Base-by-base conservation (phyloP, 2,888 invertebrate genomes). In the Drosophila rellima region DNA sequence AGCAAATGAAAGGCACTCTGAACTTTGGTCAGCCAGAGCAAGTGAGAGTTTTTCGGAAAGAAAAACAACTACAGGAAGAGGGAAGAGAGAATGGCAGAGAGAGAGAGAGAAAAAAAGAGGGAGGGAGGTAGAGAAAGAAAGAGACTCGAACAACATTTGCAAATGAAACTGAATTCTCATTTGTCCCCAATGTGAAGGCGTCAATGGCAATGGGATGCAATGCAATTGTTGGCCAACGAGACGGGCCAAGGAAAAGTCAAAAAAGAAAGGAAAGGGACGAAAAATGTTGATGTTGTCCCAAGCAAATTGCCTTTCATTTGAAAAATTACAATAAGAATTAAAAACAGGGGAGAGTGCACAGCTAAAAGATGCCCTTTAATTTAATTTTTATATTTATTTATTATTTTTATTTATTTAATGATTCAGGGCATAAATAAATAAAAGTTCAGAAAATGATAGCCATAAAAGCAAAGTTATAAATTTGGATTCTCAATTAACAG, bases 151-250 rank as follows among this genome's bases (percentile, higher is more conserved):
- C 48, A 63, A 56, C 61, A 78, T 69, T 76, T 78, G 78, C 68
- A 78, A 76, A 78, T 76, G 65, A 76, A 76, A 73, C 76, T 65
- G 69, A 76, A 73, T 78, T 78, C 48, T 65, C 74, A 78, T 75
- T 75, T 67, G n/a, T 55, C 61, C 17, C 3, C 62, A 57, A 72
- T 52, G 63, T 54, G 64, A 61, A 65, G 73, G 59, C 64, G 48
- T 77, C 56, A 61, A 54, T 60, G 61, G 55, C 55, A 65, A 47
- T 23, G 44, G 17, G 7, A 2, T 17, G 37, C 15, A 39, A 45
- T 65, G 64, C 47, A 51, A 40, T 45, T 45, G 45, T 62, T 60
- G 52, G 50, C 31, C 26, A 26, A 26, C 26, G 26, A 26, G 7
- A 26, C 26, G 26, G 26, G 26, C 26, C 26, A 26, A 26, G 26